Base-by-base conservation (phyloP, 2,888 invertebrate genomes). In the Ennomos erosarius region DNA sequence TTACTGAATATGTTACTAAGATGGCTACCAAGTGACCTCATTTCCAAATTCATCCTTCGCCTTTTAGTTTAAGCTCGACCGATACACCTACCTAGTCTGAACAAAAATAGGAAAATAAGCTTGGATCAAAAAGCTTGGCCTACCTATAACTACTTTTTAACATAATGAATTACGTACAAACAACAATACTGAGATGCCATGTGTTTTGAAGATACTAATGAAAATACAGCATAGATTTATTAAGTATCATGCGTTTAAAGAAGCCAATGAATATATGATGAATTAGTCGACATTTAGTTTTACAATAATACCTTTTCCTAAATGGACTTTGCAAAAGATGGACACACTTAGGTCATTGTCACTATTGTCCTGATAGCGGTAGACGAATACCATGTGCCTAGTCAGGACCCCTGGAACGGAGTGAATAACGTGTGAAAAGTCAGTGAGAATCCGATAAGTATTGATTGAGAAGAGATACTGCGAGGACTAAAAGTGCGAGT, bases 261-360 rank as follows among this genome's bases (percentile, higher is more conserved):
- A 64, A 52, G 55, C 49, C 53, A 54, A 63, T 63, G 59, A 45
- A 56, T 37, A 51, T 55, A 44, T 52, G 53, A 65, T 60, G 50
- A 50, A 76, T 82, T 79, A 81, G 75, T 74, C 56, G 60, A 69
- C 65, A 68, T 61, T 58, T 36, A 64, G 47, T 58, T 67, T 65
- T 59, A 67, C 67, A 60, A 59, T 59, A 64, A 87, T 92, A 93
- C 93, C 93, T 93, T 92, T 90, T 91, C 93, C 93, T 92, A 93
- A 86, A 89, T 91, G 89, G 79, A 93, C 78, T 92, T 93, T 93
- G 91, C 90, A 93, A 87, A 89, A 90, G 85, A 93, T 81, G 84
- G 92, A 92, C 76, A 93, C 87, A 82, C 87, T 88, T 85, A 92
- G 79, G 82, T 92, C 92, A 82, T 87, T 86, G 80, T 87, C 85